These are phyloP conservation scores for Hylomyscus alleni DNA, from an alignment of 2,797 vertebrate species.

Conservation along the genomic window DNA sequence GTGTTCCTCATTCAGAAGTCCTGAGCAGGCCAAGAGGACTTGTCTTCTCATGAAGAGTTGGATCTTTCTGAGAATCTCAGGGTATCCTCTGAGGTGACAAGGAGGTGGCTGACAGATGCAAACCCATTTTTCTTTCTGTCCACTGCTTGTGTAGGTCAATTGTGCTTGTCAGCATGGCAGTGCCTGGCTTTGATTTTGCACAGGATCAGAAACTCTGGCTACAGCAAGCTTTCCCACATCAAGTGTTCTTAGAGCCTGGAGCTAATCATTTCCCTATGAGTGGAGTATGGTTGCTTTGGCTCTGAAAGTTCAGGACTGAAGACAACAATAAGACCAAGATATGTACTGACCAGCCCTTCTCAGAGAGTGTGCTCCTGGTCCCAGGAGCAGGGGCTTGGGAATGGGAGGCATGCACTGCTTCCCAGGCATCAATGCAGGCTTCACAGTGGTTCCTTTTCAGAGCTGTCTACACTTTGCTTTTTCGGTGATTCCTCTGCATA, in stretches of 20 bases:
- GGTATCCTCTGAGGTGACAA: not conserved
- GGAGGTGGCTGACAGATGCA: not conserved
- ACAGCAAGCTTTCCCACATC: not conserved
- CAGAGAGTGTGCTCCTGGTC: not conserved
- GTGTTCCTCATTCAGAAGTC: not conserved
- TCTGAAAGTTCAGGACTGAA: not conserved
- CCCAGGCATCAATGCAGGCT: not conserved
- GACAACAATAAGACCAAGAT: not conserved
- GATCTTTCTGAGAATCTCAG: not conserved
- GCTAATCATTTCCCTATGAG: rapidly evolving
- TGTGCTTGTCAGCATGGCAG: not conserved
- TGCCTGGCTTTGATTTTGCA: not conserved
- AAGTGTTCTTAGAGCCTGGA: no score
- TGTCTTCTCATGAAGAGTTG: not conserved
- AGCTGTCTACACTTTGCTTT: not conserved
- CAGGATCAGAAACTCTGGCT: not conserved
- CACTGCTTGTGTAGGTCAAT: not conserved
- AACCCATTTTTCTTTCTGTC: not conserved
- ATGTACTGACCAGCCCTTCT: not conserved
- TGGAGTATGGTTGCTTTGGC: not conserved
- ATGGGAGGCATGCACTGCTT: no score
- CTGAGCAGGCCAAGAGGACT: not conserved
- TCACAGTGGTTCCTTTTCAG: not conserved
- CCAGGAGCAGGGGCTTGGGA: not conserved
- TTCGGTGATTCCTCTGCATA: not conserved